Evolutionary conservation across 2,797 vertebrate species (phyloP).

Genomic region (Mormyrops boulengeri): DNA sequence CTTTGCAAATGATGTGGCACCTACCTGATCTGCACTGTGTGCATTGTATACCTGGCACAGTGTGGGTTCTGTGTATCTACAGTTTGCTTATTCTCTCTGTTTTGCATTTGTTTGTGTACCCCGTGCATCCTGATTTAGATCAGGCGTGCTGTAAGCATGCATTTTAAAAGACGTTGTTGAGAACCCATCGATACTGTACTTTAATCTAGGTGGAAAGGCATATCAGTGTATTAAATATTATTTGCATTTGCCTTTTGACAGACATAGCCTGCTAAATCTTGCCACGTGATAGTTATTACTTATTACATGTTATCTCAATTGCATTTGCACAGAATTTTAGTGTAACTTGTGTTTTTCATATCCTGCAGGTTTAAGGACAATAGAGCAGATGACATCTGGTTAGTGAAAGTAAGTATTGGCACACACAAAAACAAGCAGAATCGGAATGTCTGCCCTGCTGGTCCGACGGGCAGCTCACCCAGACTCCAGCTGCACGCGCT

Average conservation of each 20-base stretch:
- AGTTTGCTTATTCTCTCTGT: neutral
- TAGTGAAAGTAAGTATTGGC: conserved; percentile 54
- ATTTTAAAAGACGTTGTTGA: neutral
- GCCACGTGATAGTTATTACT: neutral
- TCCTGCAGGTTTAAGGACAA: conserved; percentile 56
- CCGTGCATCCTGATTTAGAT: neutral
- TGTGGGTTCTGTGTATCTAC: neutral
- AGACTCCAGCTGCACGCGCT: neutral
- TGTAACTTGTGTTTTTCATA: neutral
- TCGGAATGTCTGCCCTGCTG: neutral
- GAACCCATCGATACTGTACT: neutral
- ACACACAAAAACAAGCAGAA: neutral
- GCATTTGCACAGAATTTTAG: neutral
- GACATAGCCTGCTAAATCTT: neutral
- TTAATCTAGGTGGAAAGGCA: neutral
- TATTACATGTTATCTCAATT: neutral
- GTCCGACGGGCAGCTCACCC: neutral
- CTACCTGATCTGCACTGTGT: neutral
- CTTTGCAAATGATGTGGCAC: neutral
- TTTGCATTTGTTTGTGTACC: neutral
- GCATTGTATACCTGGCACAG: neutral
- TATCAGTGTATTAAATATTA: neutral
- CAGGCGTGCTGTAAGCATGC: neutral
- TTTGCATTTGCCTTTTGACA: neutral
- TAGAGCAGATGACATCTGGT: conserved; percentile 52